Evolutionary conservation across 2,113 vertebrate species (phyloP), one percentile per base, ranked within the genome.

Genomic region (Thamnaconus septentrionalis): DNA sequence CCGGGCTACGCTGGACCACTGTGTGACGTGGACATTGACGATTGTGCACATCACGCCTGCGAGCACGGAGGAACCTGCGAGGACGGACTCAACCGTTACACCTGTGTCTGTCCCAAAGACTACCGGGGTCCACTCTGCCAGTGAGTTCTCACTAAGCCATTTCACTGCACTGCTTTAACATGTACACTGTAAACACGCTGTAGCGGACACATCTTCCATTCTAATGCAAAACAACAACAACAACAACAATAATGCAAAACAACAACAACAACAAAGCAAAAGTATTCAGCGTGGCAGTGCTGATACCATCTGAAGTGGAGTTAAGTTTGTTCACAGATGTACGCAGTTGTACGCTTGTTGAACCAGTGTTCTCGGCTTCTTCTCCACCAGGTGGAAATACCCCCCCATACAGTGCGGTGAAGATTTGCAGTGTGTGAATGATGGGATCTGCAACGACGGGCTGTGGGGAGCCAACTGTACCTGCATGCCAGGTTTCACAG

Each of bases 391-490:
- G 61, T 93, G 91, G 92, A 87, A 87, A 0, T 92, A 91, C 70
- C 91, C 93, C 5, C 93, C 93, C 0, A 77, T 92, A 52, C 84
- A 89, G 4, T 98, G 96, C 10, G 85, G 83, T 3, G 74, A 84
- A 79, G 94, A 96, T 11, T 59, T 93, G 68, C 90, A 86, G 43
- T 98, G 96, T 74, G 82, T 78, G 47, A 91, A 92, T 0, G 91
- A 93, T 0, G 93, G 93, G 0, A 60, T 76, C 4, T 98, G 96
- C 69, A 18, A 68, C 49, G 92, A 85, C 0, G 93, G 92, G 2
- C 69, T 84, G 6, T 94, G 86, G 92, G 94, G 93, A 10, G 92
- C 93, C 48, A 96, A 96, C 89, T 98, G 96, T 69, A 93, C 90
- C 3, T 98, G 96, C 76, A 83, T 63, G 52, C 85, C 91, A 0